Base-by-base conservation (phyloP, 2,888 invertebrate genomes). In the Theretra japonica region DNA sequence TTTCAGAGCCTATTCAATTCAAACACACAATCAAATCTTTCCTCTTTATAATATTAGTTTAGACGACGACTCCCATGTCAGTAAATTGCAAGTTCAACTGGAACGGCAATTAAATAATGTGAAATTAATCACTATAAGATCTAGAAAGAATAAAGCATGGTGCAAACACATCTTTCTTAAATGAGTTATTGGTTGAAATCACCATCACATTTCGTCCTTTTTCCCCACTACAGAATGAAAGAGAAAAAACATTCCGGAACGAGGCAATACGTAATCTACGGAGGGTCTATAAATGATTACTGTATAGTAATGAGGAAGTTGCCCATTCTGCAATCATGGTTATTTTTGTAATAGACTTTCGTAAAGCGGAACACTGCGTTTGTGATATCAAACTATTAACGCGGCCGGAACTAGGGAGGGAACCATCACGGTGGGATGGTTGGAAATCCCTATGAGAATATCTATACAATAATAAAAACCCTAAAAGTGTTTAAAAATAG, bases 271-370 rank as follows among this genome's bases (percentile, higher is more conserved):
- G 48, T 41, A 65, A 48, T 70, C 53, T 33, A 62, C 62, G 6
- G 59, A 56, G 72, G 72, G 68, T 60, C 72, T 70, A n/a, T 70
- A 65, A 70, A 59, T 69, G 59, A 60, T 72, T 69, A 58, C 65
- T 65, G 65, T 65, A 48, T 69, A 68, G 30, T 69, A 68, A 72
- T 72, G 69, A 72, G 72, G 72, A 72, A 72, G 68, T 69, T n/a
- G 33, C 23, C 57, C 57, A 69, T 69, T 69, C 33, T 56, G 57
- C 53, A 56, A 69, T 69, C 57, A 65, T 23, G 41, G 65, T 65
- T 65, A 65, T 65, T 65, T 65, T 65, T 25, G 65, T 65, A 65
- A 65, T 65, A 17, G 65, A 65, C 65, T 65, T 65, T 65, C 65
- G 65, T 65, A 41, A 48, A 65, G 41, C 65, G 65, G 65, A 65